Conservation (phyloP, 2,888 invertebrate species). For the Spilarctia lutea region DNA sequence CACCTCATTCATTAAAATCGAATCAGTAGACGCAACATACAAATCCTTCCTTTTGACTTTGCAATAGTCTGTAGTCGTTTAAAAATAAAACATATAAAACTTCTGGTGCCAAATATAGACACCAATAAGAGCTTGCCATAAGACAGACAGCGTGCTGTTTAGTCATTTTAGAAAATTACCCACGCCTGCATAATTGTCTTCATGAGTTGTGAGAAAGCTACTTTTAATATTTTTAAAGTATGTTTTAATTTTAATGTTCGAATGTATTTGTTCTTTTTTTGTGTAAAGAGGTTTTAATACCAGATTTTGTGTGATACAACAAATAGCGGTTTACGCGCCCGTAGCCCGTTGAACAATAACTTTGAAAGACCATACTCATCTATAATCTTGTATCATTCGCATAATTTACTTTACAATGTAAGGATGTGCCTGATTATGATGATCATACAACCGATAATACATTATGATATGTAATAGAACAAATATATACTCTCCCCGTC, state of each 20-base stretch:
- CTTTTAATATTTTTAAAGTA: background rate
- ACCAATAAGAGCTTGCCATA: background rate
- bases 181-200: background rate
- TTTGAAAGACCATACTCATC: background rate
- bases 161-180: background rate
- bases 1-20: too few species aligned
- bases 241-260: background rate
- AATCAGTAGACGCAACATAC: too few species aligned
- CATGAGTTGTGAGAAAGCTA: background rate
- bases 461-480: background rate
- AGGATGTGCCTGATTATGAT: too few species aligned
- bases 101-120: background rate
- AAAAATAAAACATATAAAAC: background rate
- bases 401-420: background rate
- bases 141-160: background rate
- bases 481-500: too few species aligned
- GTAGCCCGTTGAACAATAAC: conserved; percentile 1
- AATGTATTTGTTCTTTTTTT: background rate
- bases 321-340: conserved; percentile 5
- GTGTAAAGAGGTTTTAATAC: background rate
- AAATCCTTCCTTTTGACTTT: too few species aligned
- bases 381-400: conserved; percentile 13
- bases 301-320: background rate
- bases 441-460: background rate
- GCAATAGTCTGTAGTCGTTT: too few species aligned